phyloP scores from a whole-genome alignment of 2,888 invertebrate species.

The Drosophila pseudotalamancana region DNA sequence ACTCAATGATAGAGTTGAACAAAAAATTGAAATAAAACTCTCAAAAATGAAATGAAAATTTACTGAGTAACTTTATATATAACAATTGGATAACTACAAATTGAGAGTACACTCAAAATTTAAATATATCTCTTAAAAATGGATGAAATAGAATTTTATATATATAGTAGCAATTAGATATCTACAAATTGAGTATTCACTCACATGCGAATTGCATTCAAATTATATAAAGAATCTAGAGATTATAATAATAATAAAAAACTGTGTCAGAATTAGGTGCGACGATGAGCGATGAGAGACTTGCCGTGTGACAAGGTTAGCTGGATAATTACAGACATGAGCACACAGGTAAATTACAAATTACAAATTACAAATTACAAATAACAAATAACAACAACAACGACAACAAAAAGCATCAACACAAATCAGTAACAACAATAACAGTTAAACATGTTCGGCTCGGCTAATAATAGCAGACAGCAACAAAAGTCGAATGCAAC shows the following conservation, averaged over 20 bases:
- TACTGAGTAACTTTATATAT: constrained; percentile 14
- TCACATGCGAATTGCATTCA: constrained; percentile 2
- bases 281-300: constrained; percentile 28
- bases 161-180: too few relatives aligned
- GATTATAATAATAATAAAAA: constrained; percentile 31
- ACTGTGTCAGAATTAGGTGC: constrained; percentile 30
- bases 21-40: constrained; percentile 21
- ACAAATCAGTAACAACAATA: constrained; percentile 33
- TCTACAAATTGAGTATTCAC: too few relatives aligned
- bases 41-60: constrained; percentile 47
- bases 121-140: constrained; percentile 25
- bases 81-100: constrained; percentile 5
- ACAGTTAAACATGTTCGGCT: constrained; percentile 46
- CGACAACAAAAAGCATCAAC: constrained; percentile 7
- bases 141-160: constrained; percentile 40
- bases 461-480: constrained; percentile 54
- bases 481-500: constrained; percentile 47
- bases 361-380: constrained; percentile 30
- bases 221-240: constrained; percentile 8
- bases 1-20: constrained; percentile 5
- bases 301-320: constrained; percentile 64
- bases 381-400: too few relatives aligned
- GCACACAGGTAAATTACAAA: constrained; percentile 65
- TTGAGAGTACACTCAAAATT: background rate
- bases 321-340: constrained; percentile 69